Evolutionary conservation across 2,113 vertebrate genomes (phyloP).

Genomic region (Orycteropus afer): DNA sequence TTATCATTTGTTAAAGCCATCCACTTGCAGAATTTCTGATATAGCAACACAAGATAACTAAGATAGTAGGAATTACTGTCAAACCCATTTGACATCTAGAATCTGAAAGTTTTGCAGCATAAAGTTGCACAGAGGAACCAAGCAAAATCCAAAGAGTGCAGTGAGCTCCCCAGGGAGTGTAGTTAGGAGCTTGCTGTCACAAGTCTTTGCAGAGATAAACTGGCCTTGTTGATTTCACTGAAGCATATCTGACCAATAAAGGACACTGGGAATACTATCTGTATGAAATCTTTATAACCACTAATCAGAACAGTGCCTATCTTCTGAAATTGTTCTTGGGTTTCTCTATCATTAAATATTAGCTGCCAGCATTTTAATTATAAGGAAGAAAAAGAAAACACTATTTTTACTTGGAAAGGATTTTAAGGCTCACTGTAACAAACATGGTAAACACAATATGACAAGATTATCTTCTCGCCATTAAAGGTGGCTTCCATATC

Average conservation of each 20-base stretch:
- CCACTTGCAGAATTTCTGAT: no score
- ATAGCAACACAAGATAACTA: no score
- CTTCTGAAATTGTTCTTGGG: constrained; percentile 4
- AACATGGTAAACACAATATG: not conserved
- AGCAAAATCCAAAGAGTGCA: not conserved
- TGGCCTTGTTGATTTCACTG: constrained; percentile 23
- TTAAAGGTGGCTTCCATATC: not conserved
- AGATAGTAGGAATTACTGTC: constrained; percentile 23
- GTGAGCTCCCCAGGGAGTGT: not conserved
- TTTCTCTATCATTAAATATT: not conserved
- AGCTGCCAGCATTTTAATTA: not conserved
- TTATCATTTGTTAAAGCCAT: no score
- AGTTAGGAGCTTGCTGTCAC: constrained; percentile 32
- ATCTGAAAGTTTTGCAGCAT: constrained; percentile 25
- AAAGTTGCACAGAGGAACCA: constrained; percentile 6
- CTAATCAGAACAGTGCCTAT: not conserved
- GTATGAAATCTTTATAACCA: constrained; percentile 1
- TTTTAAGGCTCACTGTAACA: not conserved
- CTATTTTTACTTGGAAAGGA: not conserved
- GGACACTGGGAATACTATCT: not conserved
- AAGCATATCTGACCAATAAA: constrained; percentile 17
- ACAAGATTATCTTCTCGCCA: not conserved
- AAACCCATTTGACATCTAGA: constrained; percentile 33
- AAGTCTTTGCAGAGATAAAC: constrained; percentile 66
- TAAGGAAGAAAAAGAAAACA: not conserved